phyloP scores from a whole-genome alignment of 2,888 invertebrate species.

The Drosophila longiperda region DNA sequence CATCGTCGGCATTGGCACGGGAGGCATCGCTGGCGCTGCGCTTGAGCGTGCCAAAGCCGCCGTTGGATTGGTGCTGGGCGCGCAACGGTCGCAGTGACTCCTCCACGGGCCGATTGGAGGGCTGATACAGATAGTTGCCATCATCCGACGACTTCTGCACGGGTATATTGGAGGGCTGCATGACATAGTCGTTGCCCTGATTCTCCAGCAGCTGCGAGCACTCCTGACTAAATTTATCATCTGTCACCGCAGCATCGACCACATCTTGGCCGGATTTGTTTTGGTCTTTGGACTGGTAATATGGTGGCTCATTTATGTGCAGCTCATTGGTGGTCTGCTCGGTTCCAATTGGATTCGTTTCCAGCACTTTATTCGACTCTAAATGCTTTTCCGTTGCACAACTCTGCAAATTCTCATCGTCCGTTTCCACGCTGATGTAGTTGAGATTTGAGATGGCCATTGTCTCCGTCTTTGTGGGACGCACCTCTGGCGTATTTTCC shows the following conservation, averaged over 20 bases:
- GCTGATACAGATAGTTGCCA: constrained; percentile 84
- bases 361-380: constrained; percentile 78
- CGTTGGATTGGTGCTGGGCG: constrained; percentile 43
- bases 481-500: constrained; percentile 79
- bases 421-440: constrained; percentile 84
- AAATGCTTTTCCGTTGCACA: constrained; percentile 82
- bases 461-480: constrained; percentile 72
- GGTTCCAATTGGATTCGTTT: constrained; percentile 66
- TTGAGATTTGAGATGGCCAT: constrained; percentile 84
- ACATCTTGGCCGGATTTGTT: constrained; percentile 76
- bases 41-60: constrained; percentile 82
- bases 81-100: constrained; percentile 70
- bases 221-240: constrained; percentile 84
- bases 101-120: constrained; percentile 84
- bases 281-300: constrained; percentile 84
- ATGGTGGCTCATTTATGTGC: constrained; percentile 84
- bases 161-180: constrained; percentile 88
- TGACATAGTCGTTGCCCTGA: constrained; percentile 86
- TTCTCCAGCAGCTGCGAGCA: constrained; percentile 84
- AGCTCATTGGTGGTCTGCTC: constrained; percentile 83
- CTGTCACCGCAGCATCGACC: constrained; percentile 63
- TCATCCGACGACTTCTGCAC: constrained; percentile 85
- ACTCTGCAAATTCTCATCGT: constrained; percentile 82
- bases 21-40: constrained; percentile 84
- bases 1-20: constrained; percentile 87